Evolutionary conservation across 92 coral and sea anemone genomes (phyloP).

Genomic region (Siderastrea radians): DNA sequence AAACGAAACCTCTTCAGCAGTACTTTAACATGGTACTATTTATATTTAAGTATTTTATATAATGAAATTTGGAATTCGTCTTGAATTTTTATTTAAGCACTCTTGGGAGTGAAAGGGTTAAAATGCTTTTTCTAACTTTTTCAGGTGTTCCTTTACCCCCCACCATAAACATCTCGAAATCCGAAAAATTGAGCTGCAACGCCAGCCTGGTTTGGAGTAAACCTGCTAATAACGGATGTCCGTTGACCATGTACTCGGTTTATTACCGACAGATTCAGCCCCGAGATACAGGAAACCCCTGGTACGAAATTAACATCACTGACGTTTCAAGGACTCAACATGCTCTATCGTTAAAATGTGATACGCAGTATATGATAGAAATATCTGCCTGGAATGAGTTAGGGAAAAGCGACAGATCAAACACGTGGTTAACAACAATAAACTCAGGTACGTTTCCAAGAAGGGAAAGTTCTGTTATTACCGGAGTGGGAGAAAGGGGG

Average conservation of each 20-base stretch:
- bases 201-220: slow-evolving; percentile 20
- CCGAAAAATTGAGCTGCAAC: not conserved
- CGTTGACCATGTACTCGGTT: slow-evolving; percentile 27
- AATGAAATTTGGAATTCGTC: too few relatives aligned
- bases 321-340: not conserved
- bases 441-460: not conserved
- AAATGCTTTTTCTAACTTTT: not conserved
- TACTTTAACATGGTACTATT: too few relatives aligned
- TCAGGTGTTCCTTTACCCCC: slow-evolving; percentile 22
- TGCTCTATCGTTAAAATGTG: slow-evolving; percentile 1
- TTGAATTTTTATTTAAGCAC: too few relatives aligned
- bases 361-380: not conserved
- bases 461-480: too few relatives aligned
- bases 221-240: slow-evolving; percentile 14
- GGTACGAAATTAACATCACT: slow-evolving; percentile 13
- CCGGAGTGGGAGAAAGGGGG: too few relatives aligned
- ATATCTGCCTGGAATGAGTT: slow-evolving; percentile 30
- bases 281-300: not conserved
- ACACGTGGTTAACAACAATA: slow-evolving; percentile 3
- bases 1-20: too few relatives aligned
- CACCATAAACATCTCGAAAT: not conserved
- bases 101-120: too few relatives aligned
- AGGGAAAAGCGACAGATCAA: slow-evolving; percentile 10
- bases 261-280: not conserved
- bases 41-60: too few relatives aligned